Percentiles rank a stretch among this genome's conserved stretches.
These are phyloP conservation scores for Notodonta ziczac DNA, from an alignment of 2,888 invertebrate genomes.

Conservation along the genomic window DNA sequence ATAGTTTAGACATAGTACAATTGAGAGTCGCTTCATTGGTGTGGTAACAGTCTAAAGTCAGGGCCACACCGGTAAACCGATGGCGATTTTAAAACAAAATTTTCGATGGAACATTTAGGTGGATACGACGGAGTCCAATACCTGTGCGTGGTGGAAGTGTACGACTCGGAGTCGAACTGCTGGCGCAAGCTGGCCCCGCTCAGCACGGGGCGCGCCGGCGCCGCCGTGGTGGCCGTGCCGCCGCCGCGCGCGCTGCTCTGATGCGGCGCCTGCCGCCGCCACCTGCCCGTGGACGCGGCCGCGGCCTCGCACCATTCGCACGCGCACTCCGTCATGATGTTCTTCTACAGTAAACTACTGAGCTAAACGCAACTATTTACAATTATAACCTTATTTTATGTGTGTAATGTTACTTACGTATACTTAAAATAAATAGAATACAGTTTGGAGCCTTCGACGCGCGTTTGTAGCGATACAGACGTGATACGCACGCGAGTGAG, in stretches of 20 bases:
- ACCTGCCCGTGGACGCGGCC: no score
- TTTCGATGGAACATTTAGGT: slow-evolving; percentile 72
- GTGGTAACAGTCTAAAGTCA: no score
- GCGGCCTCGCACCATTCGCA: no score
- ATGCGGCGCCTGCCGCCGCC: slow-evolving; percentile 35
- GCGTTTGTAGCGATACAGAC: no score
- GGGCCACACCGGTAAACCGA: no score
- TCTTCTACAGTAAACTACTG: neutral
- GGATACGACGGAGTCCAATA: slow-evolving; percentile 97
- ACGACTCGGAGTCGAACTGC: slow-evolving; percentile 92
- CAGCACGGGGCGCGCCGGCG: slow-evolving; percentile 93
- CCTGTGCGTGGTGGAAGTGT: slow-evolving; percentile 94
- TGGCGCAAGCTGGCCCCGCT: slow-evolving; percentile 92
- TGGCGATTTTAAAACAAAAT: no score
- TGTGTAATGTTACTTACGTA: neutral
- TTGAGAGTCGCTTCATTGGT: no score
- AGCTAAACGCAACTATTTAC: neutral
- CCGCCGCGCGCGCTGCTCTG: slow-evolving; percentile 68
- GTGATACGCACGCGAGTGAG: no score
- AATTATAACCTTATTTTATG: neutral
- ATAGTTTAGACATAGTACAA: no score
- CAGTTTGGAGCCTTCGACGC: no score
- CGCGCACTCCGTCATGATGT: no score
- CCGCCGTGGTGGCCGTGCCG: slow-evolving; percentile 91
- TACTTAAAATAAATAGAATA: no score